A percentile compares a stretch with the other conserved stretches of the same genome.
Evolutionary conservation across 2,797 vertebrate species (phyloP).

Genomic region (Premnoplex brunnescens): DNA sequence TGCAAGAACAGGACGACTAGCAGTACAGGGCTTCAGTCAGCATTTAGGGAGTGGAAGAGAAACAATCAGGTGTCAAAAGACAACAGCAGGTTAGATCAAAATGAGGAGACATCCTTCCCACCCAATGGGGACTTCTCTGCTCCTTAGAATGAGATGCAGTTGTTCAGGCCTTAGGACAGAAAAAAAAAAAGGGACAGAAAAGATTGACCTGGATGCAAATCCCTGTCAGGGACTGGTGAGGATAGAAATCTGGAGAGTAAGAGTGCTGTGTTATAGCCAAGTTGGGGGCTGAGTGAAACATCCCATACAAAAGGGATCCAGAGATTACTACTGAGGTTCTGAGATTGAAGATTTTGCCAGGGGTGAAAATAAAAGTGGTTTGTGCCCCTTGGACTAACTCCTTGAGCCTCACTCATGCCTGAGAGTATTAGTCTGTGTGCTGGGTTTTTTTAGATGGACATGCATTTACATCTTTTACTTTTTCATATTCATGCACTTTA

Average conservation of each 20-base stretch:
- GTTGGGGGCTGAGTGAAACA: not conserved
- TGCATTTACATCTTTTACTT: not conserved
- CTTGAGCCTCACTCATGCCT: not conserved
- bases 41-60: not conserved
- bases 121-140: not conserved
- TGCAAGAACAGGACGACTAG: not conserved
- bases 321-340: not conserved
- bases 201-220: constrained; percentile 28
- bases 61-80: constrained; percentile 14
- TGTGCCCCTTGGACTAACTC: not conserved
- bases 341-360: not conserved
- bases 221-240: not conserved
- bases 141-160: constrained; percentile 33
- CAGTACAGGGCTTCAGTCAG: not conserved
- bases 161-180: constrained; percentile 6
- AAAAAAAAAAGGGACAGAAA: not conserved
- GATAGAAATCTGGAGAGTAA: constrained; percentile 13
- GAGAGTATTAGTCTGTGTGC: not conserved
- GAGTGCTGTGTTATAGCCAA: not conserved
- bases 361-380: not conserved
- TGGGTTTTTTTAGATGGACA: not conserved
- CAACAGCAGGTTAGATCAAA: not conserved
- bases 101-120: not conserved
- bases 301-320: not conserved
- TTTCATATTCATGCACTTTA: not conserved